phyloP scores from a whole-genome alignment of 2,797 vertebrate genomes.

The Triplophysa yarkandensis region DNA sequence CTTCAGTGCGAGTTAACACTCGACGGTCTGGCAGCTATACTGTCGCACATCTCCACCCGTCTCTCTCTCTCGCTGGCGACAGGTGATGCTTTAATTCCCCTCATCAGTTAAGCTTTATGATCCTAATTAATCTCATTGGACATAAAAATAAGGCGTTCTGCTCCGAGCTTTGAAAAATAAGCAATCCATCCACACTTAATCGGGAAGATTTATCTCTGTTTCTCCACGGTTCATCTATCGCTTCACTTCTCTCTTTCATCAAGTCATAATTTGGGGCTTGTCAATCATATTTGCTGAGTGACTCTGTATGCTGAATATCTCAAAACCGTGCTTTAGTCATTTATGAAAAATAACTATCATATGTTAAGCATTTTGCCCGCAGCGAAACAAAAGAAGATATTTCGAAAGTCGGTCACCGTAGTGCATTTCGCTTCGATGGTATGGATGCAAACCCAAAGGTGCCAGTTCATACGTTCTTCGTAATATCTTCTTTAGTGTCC shows the following conservation, averaged over 20 bases:
- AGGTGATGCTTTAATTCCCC: conserved; percentile 63
- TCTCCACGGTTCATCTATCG: conserved; percentile 35
- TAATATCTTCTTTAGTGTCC: too few relatives aligned
- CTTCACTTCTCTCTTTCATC: conserved; percentile 18
- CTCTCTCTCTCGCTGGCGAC: conserved; percentile 46
- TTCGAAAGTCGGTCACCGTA: too few relatives aligned
- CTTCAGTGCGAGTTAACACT: conserved; percentile 40
- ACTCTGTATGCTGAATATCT: conserved; percentile 1
- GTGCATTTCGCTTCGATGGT: too few relatives aligned
- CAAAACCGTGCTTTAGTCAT: conserved; percentile 2
- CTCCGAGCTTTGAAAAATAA: conserved; percentile 35
- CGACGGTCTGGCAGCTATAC: conserved; percentile 49
- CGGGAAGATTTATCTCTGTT: conserved; percentile 34
- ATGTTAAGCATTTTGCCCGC: too few relatives aligned
- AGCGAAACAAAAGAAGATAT: too few relatives aligned
- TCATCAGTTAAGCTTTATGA: conserved; percentile 66
- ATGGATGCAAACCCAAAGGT: too few relatives aligned
- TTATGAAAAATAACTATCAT: too few relatives aligned
- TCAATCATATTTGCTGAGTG: conserved; percentile 27
- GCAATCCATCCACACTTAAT: conserved; percentile 42
- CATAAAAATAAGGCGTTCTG: conserved; percentile 60
- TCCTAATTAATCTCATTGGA: conserved; percentile 66
- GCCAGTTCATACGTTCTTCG: too few relatives aligned
- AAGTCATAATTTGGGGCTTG: conserved; percentile 21
- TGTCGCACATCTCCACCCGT: conserved; percentile 7